phyloP scores from a whole-genome alignment of 2,888 invertebrate species.

The Adineta ricciae region DNA sequence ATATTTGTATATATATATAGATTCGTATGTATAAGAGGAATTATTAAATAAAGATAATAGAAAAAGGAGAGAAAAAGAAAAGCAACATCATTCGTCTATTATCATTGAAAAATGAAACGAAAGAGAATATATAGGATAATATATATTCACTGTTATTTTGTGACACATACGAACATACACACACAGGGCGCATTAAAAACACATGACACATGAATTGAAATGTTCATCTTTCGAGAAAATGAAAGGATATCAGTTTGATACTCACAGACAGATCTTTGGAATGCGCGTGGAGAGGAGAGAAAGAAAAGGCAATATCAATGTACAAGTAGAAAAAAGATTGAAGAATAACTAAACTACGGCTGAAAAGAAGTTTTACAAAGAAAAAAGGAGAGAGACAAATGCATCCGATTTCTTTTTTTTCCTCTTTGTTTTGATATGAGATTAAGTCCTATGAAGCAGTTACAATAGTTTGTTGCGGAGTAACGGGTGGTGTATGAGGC shows the following conservation, averaged over 20 bases:
- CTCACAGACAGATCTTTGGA: slow-evolving; percentile 15
- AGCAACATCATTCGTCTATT: neutral
- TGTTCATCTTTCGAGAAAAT: neutral
- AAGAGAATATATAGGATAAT: neutral
- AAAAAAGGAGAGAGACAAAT: neutral
- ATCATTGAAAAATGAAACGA: neutral
- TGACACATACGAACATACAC: neutral
- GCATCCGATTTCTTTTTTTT: neutral
- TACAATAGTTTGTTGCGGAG: neutral
- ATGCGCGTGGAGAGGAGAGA: neutral
- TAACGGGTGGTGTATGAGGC: neutral
- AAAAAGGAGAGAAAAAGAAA: neutral
- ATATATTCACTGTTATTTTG: slow-evolving; percentile 8
- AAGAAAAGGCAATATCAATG: neutral
- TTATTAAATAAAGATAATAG: slow-evolving; percentile 1
- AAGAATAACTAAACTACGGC: neutral
- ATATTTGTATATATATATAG: neutral
- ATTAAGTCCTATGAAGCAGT: neutral
- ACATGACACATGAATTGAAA: neutral
- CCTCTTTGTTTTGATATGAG: neutral
- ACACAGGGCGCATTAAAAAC: slow-evolving; percentile 1
- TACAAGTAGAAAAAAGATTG: neutral
- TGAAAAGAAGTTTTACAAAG: neutral
- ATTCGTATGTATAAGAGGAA: neutral
- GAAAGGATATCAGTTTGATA: neutral